Base-by-base conservation (phyloP, 2,888 invertebrate species). In the Vesta saturnalis region DNA sequence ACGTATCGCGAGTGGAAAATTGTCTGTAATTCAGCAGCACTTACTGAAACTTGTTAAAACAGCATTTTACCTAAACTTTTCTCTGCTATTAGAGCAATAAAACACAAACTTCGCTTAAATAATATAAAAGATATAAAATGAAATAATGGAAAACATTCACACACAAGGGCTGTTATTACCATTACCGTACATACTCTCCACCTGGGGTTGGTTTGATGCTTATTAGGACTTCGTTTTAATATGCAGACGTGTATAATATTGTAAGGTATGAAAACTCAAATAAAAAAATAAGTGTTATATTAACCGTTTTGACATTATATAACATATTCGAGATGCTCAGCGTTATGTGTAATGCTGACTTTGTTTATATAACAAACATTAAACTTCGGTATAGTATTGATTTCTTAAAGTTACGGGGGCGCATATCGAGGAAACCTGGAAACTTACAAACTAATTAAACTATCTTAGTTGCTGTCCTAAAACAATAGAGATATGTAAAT, bases 381-480 rank as follows among this genome's bases (percentile, higher is more conserved):
- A 79, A 81, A 81, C 81, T 83, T 82, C 76, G 75, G 79, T 77
- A 77, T 77, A 74, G 77, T 82, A 82, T 82, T 80, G 82, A 83
- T 83, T 82, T 80, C 82, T 81, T 82, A 83, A 83, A 82, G 79
- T 82, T 81, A 66, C 67, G 72, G 77, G 75, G 71, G 72, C 77
- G 77, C 76, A 77, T 78, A 78, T 79, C 77, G 78, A 78, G 78
- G 81, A 79, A 81, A 81, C 79, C 81, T 80, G 79, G 80, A 78
- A 82, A 83, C 83, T 83, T 83, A 82, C 81, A 79, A 83, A 83
- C 83, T 83, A 83, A 83, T 83, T 83, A 83, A 83, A 83, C 83
- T 83, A 82, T 83, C 82, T 82, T 80, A 80, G 78, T 80, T 80
- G 79, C 81, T 80, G 79, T 81, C 82, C 81, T 80, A 81, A 78